Base-by-base conservation (phyloP, 2,797 vertebrate species). In the Crax fasciolata region DNA sequence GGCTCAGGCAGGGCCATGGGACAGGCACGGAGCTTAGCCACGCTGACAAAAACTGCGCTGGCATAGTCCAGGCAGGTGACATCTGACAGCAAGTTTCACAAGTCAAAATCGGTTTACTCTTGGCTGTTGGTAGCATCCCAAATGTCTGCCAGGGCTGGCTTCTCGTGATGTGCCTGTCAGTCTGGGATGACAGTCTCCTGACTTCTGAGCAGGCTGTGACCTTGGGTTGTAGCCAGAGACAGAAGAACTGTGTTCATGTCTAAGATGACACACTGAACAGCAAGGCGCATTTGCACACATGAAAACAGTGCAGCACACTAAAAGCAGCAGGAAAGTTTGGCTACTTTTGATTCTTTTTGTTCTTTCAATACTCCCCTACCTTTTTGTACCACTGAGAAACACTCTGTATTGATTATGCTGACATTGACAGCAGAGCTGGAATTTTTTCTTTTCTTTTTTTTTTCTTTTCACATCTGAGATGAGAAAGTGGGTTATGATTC, bases 401-500 rank as follows among this genome's bases (percentile, higher is more conserved):
- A 78, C 74, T 89, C 46, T 70, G 25, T 94, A 89, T 96, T 86
- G 97, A 97, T 98, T 97, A 95, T 96, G 97, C 96, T 97, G 98
- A 98, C 96, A 84, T 8, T 72, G 94, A 94, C 91, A 96, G 94
- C 88, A 93, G 93, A 84, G 76, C 9, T 77, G 84, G 92, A 95
- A 84, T 79, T 92, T 95, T 89, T 93, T 82, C 73, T 59, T 89
- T 84, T 84, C 86, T 80, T 68, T 89, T 72, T 76, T 84, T 87
- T 87, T 74, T 84, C 55, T 77, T 84, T 66, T 72, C 78, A 32
- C 87, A 87, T 97, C 91, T 97, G 79, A 73, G 96, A 97, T 96
- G 95, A 98, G 97, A 98, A 98, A 97, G 97, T 96, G 94, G 95
- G 97, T 97, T 97, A 98, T 98, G 98, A 98, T 97, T 98, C 97